Percentiles rank a stretch among this genome's conserved stretches.
Conservation (phyloP, 2,113 vertebrate genomes). For the human region GRCh38 chr3:3605501-3606000, state of each 20-base stretch:
- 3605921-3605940: background rate
- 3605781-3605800: background rate
- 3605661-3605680: background rate
- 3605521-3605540: constrained; percentile 29
- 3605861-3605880: background rate
- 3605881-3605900: background rate
- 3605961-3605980: background rate
- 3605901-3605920: background rate
- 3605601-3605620: constrained; percentile 45
- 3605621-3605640: constrained; percentile 43
- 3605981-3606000: constrained; percentile 70
- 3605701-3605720: background rate
- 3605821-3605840: background rate
- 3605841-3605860: background rate
- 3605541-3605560: constrained; percentile 21
- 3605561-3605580: constrained; percentile 57
- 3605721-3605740: background rate
- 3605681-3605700: background rate
- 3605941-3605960: background rate
- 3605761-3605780: background rate
- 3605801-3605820: background rate
- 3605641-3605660: background rate
- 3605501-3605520: constrained; percentile 52
- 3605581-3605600: constrained; percentile 59
- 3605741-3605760: background rate